Evolutionary conservation across 92 coral and sea anemone genomes (phyloP), one percentile per base, ranked within the genome.

Genomic region (Epizoanthus rinbou): DNA sequence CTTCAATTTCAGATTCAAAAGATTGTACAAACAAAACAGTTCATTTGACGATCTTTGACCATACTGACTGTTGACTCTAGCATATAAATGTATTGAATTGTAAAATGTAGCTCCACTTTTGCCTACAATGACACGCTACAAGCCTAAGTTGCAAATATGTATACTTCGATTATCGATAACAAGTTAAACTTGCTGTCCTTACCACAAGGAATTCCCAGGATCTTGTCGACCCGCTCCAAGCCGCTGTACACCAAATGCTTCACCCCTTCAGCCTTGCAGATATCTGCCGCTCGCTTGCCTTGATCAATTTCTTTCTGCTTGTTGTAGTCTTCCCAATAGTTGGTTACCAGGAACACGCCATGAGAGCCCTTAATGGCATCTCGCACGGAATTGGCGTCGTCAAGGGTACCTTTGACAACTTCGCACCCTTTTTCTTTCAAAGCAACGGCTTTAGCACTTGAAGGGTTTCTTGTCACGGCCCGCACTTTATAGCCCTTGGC

Each of bases 181-280:
- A 72, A 60, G 83, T 54, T 28, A 28, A 6, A 35, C 56, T 25
- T 43, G 22, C 62, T 68, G 24, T 50, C 78, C 95, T 79, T 82
- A 92, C 95, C 91, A 57, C 95, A 92, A 1, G 85, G 85, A 37
- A 89, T 80, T 21, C 95, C 95, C 23, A 90, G 80, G 18, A 75
- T 50, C 35, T 92, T 89, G 81, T 74, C 86, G 47, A 92, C 95
- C 76, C 90, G 79, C 81, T 92, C 95, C 88, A 89, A 85, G n/a
- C 95, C 95, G 58, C 93, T 92, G 76, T 84, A 92, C 14, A 92
- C 65, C 69, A 92, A 79, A 83, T 92, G 95, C 62, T 92, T 92
- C 22, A 92, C 91, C 4, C 91, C 93, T 45, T 83, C 76, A 22
- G 69, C 89, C 53, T 84, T 84, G 64, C 93, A 89, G 13, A 81